Evolutionary conservation across 2,888 invertebrate genomes (phyloP).

Genomic region (Axea sp.): DNA sequence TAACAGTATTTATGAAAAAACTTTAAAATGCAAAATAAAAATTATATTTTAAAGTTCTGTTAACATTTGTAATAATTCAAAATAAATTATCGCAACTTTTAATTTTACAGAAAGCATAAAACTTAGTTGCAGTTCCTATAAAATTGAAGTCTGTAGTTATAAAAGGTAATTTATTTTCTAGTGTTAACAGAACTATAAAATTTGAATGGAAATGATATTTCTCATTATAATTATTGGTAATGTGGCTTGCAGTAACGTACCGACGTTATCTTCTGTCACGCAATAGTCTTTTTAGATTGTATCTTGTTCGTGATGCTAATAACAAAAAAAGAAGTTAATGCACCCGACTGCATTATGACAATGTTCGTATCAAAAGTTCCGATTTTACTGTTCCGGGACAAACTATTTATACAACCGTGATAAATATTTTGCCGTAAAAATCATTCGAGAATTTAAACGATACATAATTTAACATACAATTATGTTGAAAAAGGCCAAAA

Average conservation of each 20-base stretch:
- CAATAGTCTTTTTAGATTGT: constrained; percentile 18
- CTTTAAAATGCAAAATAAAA: no score
- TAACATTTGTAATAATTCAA: no score
- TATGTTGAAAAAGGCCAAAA: no score
- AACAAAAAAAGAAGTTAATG: constrained; percentile 23
- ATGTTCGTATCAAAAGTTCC: constrained; percentile 4
- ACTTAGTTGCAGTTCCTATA: no score
- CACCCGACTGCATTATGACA: constrained; percentile 36
- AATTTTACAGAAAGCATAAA: no score
- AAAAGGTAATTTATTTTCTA: no score
- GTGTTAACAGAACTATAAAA: constrained; percentile 16
- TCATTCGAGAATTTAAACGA: not conserved
- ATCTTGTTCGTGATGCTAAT: constrained; percentile 19
- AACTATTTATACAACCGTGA: constrained; percentile 4
- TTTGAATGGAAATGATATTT: constrained; percentile 22
- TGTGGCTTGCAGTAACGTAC: constrained; percentile 20
- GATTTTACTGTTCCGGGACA: not conserved
- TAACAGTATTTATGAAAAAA: no score
- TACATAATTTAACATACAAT: no score
- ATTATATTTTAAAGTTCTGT: no score
- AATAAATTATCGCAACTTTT: no score
- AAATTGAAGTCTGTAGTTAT: no score
- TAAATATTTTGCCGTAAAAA: not conserved
- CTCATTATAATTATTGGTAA: constrained; percentile 23
- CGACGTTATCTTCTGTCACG: constrained; percentile 18